Conservation (phyloP, 2,113 vertebrate genomes). For the Megalops atlanticus region DNA sequence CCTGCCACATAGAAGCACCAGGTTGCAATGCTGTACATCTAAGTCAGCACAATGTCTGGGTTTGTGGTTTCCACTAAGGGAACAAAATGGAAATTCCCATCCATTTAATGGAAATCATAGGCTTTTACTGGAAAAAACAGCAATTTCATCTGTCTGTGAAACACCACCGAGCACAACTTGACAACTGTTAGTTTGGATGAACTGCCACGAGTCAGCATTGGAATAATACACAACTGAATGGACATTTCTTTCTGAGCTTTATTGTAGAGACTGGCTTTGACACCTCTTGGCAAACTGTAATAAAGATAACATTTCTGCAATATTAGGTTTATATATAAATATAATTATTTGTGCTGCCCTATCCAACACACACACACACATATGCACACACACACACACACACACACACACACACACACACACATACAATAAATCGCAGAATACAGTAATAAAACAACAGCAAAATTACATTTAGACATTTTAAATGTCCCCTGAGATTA, state of each 20-base stretch:
- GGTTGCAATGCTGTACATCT: background rate
- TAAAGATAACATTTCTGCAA: background rate
- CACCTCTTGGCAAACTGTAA: background rate
- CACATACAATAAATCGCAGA: background rate
- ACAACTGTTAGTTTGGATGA: constrained; percentile 4
- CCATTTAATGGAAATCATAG: constrained; percentile 2
- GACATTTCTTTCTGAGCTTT: background rate
- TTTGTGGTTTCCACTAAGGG: background rate
- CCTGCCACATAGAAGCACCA: background rate
- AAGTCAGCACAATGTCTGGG: background rate
- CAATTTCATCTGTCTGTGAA: constrained; percentile 1
- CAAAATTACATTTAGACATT: background rate
- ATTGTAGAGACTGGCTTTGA: background rate
- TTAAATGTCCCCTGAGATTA: constrained; percentile 63
- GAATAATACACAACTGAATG: background rate
- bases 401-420: background rate
- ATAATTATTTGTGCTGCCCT: background rate
- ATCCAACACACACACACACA: background rate
- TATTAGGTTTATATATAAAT: background rate
- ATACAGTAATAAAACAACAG: background rate
- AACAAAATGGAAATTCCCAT: background rate
- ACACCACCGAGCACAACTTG: background rate
- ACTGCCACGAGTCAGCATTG: background rate
- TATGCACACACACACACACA: no score
- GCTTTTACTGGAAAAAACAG: constrained; percentile 7